A percentile compares a stretch with the other conserved stretches of the same genome.
These are phyloP conservation scores for Steatornis caripensis DNA, from an alignment of 2,113 vertebrate species.

Conservation along the genomic window DNA sequence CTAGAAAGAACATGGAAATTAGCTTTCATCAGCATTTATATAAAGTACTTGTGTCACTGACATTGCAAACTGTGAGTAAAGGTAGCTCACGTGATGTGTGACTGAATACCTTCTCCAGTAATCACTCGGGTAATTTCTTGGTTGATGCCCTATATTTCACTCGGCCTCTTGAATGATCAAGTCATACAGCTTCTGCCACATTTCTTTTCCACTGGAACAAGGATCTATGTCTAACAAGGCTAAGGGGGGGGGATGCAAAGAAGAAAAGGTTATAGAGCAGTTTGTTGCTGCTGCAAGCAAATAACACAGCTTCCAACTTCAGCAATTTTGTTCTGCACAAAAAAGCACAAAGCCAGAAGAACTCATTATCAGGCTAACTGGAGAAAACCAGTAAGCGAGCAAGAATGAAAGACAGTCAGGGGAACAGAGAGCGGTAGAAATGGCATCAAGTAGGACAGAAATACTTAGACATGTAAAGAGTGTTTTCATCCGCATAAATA, in stretches of 20 bases:
- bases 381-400: background rate
- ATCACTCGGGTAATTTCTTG: background rate
- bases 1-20: background rate
- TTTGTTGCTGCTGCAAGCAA: background rate
- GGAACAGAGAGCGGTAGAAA: fast-evolving
- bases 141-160: background rate
- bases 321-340: background rate
- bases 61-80: background rate
- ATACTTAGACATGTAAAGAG: background rate
- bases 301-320: background rate
- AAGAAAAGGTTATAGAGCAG: background rate
- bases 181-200: background rate
- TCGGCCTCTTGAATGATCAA: background rate
- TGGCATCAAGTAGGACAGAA: background rate
- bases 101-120: background rate
- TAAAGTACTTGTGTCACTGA: background rate
- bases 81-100: background rate
- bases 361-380: background rate
- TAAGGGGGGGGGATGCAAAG: background rate
- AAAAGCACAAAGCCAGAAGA: background rate
- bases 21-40: background rate
- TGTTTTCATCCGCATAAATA: background rate
- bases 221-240: background rate
- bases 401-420: background rate
- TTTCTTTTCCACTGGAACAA: background rate